phyloP scores from a whole-genome alignment of 2,888 invertebrate species.

The Drosophila acutilabella region DNA sequence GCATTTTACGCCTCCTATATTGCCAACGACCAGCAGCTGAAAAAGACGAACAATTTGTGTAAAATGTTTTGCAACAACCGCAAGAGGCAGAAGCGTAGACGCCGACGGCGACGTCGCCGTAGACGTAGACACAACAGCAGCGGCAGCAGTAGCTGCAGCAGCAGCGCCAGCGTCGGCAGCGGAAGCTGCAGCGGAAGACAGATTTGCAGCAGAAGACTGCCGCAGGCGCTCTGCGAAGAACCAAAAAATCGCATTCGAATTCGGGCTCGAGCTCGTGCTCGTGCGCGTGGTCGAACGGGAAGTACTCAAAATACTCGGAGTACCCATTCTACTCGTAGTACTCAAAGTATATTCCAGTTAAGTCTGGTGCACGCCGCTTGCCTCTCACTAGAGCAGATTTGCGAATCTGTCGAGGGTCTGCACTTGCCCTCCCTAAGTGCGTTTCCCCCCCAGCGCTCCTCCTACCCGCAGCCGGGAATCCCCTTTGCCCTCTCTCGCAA shows the following conservation, averaged over 20 bases:
- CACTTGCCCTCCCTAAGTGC: slow-evolving; percentile 24
- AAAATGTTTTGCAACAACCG: slow-evolving; percentile 70
- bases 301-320: too few species aligned
- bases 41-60: slow-evolving; percentile 68
- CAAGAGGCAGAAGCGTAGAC: slow-evolving; percentile 61
- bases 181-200: slow-evolving; percentile 15
- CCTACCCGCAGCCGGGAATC: slow-evolving; percentile 25
- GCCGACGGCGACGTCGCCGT: slow-evolving; percentile 62
- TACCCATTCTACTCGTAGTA: background rate
- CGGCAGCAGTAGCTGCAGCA: slow-evolving; percentile 12
- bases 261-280: too few species aligned
- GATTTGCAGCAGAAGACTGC: background rate
- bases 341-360: background rate
- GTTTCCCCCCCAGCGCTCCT: slow-evolving; percentile 25
- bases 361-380: slow-evolving; percentile 8
- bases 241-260: too few species aligned
- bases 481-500: slow-evolving; percentile 29
- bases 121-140: slow-evolving; percentile 50
- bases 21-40: slow-evolving; percentile 70
- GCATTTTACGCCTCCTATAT: slow-evolving; percentile 54
- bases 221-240: background rate
- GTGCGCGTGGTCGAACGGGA: too few species aligned
- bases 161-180: slow-evolving; percentile 3
- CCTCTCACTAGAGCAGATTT: slow-evolving; percentile 34
- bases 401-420: background rate